Evolutionary conservation across 2,113 vertebrate genomes (phyloP).

Genomic region (Dissostichus mawsoni): DNA sequence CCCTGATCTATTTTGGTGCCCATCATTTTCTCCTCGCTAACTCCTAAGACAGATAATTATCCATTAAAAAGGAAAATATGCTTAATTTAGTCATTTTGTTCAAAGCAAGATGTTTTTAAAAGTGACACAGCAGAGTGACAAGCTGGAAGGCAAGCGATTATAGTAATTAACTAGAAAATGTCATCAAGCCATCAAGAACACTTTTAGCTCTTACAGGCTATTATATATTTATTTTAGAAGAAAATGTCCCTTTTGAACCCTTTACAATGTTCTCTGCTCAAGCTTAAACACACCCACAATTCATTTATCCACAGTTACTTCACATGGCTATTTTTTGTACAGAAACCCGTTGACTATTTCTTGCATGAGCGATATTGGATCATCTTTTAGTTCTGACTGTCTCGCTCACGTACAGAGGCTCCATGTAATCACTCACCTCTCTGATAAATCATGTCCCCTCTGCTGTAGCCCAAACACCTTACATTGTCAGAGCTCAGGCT

Average conservation of each 20-base stretch:
- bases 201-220: not conserved
- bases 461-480: slow-evolving; percentile 72
- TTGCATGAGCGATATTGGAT: slow-evolving; percentile 70
- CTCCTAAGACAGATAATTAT: slow-evolving; percentile 83
- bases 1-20: slow-evolving; percentile 84
- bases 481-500: slow-evolving; percentile 69
- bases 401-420: slow-evolving; percentile 49
- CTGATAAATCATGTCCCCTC: slow-evolving; percentile 76
- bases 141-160: slow-evolving; percentile 50
- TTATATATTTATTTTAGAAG: slow-evolving; percentile 36
- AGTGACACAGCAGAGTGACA: slow-evolving; percentile 58
- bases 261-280: slow-evolving; percentile 26
- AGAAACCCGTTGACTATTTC: slow-evolving; percentile 41
- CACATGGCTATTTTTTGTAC: slow-evolving; percentile 62
- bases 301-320: slow-evolving; percentile 64
- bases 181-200: slow-evolving; percentile 38
- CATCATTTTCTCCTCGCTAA: slow-evolving; percentile 72
- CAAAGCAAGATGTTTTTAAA: slow-evolving; percentile 58
- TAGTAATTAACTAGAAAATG: slow-evolving; percentile 51
- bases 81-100: slow-evolving; percentile 67
- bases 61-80: slow-evolving; percentile 68
- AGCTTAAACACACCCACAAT: slow-evolving; percentile 28
- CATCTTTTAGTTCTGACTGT: slow-evolving; percentile 68
- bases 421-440: slow-evolving; percentile 73
- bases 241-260: slow-evolving; percentile 22